Evolutionary conservation across 2,888 invertebrate species (phyloP), one percentile per base, ranked within the genome.

Genomic region (Arenicola marina): DNA sequence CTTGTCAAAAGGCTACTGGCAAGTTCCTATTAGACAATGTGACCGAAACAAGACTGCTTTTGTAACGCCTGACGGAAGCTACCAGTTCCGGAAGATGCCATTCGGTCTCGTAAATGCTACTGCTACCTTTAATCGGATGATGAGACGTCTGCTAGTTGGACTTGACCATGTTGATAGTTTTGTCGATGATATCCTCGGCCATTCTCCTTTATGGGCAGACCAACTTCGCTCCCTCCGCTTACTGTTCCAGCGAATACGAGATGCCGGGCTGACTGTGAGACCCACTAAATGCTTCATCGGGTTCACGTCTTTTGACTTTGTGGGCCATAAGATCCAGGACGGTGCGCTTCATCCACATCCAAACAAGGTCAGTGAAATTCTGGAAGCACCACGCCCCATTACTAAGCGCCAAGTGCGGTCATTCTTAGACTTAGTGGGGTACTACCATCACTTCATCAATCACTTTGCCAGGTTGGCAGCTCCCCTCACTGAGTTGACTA

Each of bases 401-500:
- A 53, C 53, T 4, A 53, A 53, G 53, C 28, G 32, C 28, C 15
- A 31, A n/a, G 53, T 53, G 7, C 7, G 53, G 15, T 53, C 53
- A 31, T 53, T 53, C 32, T 7, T 31, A 7, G 53, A 11, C 7
- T 32, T 53, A 15, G 53, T 32, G 7, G 32, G 31, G 7, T 53
- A 53, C 24, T 53, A 53, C 32, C 7, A 62, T 33, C 61, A 59
- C 28, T 63, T 48, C 38, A 57, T 70, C 21, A 67, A 67, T 0
- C 66, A 67, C 33, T 70, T 71, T 34, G 31, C 66, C 4, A 51
- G 38, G 7, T 51, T 71, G n/a, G 64, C 69, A 2, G 33, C 46
- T 1, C 65, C 68, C 2, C 45, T 72, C 21, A 66, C 68, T 11
- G 68, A 67, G 15, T 45, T 69, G 38, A 65, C 67, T 1, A 68